phyloP scores from a whole-genome alignment of 2,113 vertebrate species.

The Propithecus coquereli region DNA sequence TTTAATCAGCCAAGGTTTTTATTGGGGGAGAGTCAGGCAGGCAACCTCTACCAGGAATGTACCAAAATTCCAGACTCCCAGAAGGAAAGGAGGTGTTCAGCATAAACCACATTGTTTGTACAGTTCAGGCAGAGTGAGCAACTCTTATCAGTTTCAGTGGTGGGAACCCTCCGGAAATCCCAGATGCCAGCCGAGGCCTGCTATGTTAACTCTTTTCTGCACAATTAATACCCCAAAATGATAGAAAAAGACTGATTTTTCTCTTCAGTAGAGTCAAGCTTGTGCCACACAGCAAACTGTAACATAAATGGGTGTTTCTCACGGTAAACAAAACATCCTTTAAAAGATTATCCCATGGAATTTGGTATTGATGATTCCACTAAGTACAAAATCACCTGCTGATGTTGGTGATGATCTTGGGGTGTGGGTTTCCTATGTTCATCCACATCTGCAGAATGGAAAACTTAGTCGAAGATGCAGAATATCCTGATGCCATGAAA shows the following conservation, averaged over 20 bases:
- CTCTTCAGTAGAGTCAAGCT: not conserved
- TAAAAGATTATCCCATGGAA: not conserved
- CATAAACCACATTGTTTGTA: not conserved
- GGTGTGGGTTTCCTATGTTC: not conserved
- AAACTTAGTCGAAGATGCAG: not conserved
- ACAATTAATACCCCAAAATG: not conserved
- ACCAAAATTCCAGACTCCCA: not conserved
- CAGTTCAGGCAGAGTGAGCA: not conserved
- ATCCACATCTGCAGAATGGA: not conserved
- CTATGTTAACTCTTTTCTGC: not conserved
- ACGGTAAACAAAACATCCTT: not conserved
- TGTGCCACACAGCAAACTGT: not conserved
- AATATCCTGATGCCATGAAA: not conserved
- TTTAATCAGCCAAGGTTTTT: not conserved
- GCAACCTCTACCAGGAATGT: not conserved
- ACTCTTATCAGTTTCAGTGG: not conserved
- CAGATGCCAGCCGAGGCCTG: not conserved
- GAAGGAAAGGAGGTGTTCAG: not conserved
- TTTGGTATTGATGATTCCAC: not conserved
- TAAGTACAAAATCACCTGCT: not conserved
- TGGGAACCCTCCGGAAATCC: not conserved
- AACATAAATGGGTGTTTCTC: not conserved
- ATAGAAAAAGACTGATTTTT: not conserved
- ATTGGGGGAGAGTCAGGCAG: not conserved
- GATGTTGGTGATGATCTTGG: not conserved